Evolutionary conservation across 1,140 invertebrate species (phyloP), one percentile per base, ranked within the genome.

Genomic region (Centruroides sculpturatus): DNA sequence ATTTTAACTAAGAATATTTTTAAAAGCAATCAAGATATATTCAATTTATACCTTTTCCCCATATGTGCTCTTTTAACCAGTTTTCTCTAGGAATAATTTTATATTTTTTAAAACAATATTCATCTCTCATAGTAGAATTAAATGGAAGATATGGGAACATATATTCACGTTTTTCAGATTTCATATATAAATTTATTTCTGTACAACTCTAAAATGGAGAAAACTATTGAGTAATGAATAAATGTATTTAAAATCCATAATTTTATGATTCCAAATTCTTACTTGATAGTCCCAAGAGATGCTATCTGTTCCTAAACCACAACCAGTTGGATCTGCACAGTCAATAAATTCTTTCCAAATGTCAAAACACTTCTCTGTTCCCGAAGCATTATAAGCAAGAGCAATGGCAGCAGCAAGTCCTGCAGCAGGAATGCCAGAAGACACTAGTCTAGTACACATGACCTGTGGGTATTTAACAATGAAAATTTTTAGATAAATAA

Each of bases 311-410:
- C 74, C 74, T 8, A 68, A 50, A 0, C 74, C 74, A 71, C 74
- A 75, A 3, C 73, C 74, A 12, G 73, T 74, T 12, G 73, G 72
- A 65, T 75, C 74, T 50, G 74, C 71, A 70, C 74, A 75, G 34
- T 69, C 67, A 0, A 73, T 65, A 66, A 69, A 75, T 56, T 74
- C 71, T 0, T 59, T 54, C 12, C 66, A 68, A 35, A 74, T 71
- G 62, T 75, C 69, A 62, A 67, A 71, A 64, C 74, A 75, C 41
- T 59, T 65, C 34, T 47, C 4, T n/a, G 53, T 13, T 41, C 47
- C n/a, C 51, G 56, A 60, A 47, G 57, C n/a, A 50, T 61, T 56
- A 41, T 57, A 59, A 52, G 58, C 61, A 0, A 67, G 62, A 66
- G 70, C 68, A 59, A 66, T 59, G 23, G 71, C 71, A 7, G 59